Conservation (phyloP, 2,888 invertebrate species). For the Mamestra brassicae region DNA sequence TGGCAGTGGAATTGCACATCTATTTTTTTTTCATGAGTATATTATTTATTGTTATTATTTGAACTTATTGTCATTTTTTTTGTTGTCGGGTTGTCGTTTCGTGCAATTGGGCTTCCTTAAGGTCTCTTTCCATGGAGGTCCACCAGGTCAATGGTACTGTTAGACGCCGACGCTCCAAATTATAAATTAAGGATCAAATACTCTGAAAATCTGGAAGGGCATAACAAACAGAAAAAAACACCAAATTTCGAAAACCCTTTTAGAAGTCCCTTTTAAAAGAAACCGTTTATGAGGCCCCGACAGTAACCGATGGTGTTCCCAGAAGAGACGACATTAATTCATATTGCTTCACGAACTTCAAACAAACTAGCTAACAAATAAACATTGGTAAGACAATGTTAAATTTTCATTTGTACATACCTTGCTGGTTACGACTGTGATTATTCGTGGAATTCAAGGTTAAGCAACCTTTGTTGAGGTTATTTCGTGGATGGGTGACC, state of each 20-base stretch:
- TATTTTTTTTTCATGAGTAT: no score
- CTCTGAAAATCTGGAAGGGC: no score
- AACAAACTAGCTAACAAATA: slow-evolving; percentile 25
- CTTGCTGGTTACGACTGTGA: slow-evolving; percentile 10
- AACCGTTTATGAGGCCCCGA: background rate
- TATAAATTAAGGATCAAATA: no score
- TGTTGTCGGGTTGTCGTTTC: no score
- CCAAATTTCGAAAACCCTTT: background rate
- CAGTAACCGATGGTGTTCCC: slow-evolving; percentile 11
- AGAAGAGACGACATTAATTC: slow-evolving; percentile 12
- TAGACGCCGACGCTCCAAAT: no score
- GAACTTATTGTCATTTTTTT: no score
- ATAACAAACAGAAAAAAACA: no score
- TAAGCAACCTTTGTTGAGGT: background rate
- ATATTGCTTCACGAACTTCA: slow-evolving; percentile 32
- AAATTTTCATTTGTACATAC: slow-evolving; percentile 26
- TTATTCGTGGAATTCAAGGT: slow-evolving; percentile 9
- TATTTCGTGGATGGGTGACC: background rate
- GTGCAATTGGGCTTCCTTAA: no score
- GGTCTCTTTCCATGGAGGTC: no score
- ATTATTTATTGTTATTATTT: no score
- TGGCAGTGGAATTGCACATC: no score
- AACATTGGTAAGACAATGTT: slow-evolving; percentile 30
- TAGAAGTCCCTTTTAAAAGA: background rate
- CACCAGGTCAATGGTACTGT: no score